Base-by-base conservation (phyloP, 2,113 vertebrate genomes). In the Sterrhoptilus dennistouni region DNA sequence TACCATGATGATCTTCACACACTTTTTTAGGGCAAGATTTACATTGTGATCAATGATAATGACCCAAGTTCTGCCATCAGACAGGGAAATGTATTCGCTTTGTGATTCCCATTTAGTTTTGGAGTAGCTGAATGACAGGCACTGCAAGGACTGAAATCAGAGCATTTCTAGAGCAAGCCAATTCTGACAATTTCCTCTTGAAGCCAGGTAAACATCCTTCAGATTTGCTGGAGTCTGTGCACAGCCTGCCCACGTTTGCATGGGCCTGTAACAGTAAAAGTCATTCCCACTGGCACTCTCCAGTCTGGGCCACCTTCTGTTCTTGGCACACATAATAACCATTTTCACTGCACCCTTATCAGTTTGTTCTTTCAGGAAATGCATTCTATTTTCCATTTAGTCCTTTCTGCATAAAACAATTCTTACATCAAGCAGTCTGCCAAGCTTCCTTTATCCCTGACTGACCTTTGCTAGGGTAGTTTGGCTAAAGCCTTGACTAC, bases 361-460 rank as follows among this genome's bases (percentile, higher is more conserved):
- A 72, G 79, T 19, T 83, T 72, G 49, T 33, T 90, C 80, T 94
- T 95, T 89, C 89, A 95, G 74, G 53, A 92, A 96, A 88, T 53
- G 47, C 57, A 71, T 94, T 93, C n/a, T 68, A 28, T 75, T 92
- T 92, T 80, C 83, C 77, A 87, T 87, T 79, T 87, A 93, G 52
- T 64, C 66, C 42, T 61, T 85, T 80, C 61, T 88, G 60, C 83
- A 95, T 90, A 49, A 85, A 83, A 59, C 50, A 61, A 82, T 69
- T 91, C 75, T 79, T 85, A 36, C 31, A 92, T 35, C 36, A 28
- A 72, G 69, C 21, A 82, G 68, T 76, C 83, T 94, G 64, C 61
- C 80, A 93, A 33, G 60, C 45, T 89, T 80, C 44, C 71, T 82
- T 74, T 90, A 74, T 61, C 80, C 69, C 75, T 89, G 77, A 20